Base-by-base conservation (phyloP, 2,888 invertebrate species). In the Drosophila aldrichi region DNA sequence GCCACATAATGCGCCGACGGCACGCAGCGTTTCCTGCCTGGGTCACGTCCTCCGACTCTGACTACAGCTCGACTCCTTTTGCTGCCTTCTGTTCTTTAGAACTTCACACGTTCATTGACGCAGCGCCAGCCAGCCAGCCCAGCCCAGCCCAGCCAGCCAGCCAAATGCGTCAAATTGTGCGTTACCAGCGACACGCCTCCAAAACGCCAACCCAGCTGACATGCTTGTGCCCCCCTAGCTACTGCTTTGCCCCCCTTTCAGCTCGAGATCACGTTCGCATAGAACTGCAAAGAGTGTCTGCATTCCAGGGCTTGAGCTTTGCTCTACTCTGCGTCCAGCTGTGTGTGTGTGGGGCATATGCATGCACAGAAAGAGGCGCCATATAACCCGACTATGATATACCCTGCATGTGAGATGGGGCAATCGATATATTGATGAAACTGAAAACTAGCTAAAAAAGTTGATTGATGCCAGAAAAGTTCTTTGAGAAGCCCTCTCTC, bases 161-260 rank as follows among this genome's bases (percentile, higher is more conserved):
- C 57, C 32, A 82, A 83, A 73, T 77, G 88, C 88, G 82, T 88
- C 81, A 88, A 89, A 88, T 88, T 86, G 84, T 89, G 88, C 88
- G 89, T 88, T 83, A 73, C 67, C 69, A 78, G 72, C 70, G 74
- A 62, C 77, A 77, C 81, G 86, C 86, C 86, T 77, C 68, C 77
- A 74, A 74, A 58, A 64, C 69, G 48, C 58, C 58, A 69, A 5
- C n/a, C 43, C 62, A 68, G 63, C 60, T 54, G 55, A 51, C 56
- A 36, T 38, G 60, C 46, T 32, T 49, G 8, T 5, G 20, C 51
- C 1, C 36, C 36, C 36, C 14, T 36, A 14, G 12, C 34, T 10
- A 49, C 7, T 3, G 8, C 34, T 12, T 34, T 12, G 49, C 51
- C 34, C 43, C 34, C 14, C 9, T 40, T 29, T 56, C 36, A n/a